Conservation (phyloP, 1,140 invertebrate species). For the Danaus plexippus region DNA sequence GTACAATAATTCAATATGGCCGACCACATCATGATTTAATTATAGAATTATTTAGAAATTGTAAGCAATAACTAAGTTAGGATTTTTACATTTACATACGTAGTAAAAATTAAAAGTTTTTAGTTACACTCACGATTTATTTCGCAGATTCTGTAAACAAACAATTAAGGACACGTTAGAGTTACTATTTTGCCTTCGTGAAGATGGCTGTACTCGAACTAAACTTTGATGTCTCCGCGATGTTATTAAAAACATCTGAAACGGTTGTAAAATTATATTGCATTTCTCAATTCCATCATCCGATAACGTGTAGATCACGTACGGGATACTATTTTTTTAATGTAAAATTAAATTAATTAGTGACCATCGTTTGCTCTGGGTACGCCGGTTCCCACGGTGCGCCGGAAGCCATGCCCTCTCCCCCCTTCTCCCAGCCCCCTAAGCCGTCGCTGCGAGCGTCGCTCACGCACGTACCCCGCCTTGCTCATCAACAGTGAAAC, state of each 20-base stretch:
- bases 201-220: neutral
- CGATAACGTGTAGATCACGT: neutral
- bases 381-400: slow-evolving; percentile 65
- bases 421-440: slow-evolving; percentile 31
- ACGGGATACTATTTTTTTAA: slow-evolving; percentile 37
- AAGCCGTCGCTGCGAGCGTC: slow-evolving; percentile 41
- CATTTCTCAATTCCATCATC: no score
- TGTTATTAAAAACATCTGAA: no score
- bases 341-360: slow-evolving; percentile 65
- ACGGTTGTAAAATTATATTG: no score
- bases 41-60: no score
- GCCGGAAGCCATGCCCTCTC: slow-evolving; percentile 49
- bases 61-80: no score
- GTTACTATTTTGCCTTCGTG: no score
- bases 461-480: slow-evolving; percentile 48
- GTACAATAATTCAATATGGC: neutral
- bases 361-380: slow-evolving; percentile 57
- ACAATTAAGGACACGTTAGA: no score
- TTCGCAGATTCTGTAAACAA: no score
- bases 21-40: neutral
- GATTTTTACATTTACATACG: no score
- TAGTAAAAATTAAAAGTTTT: no score
- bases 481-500: slow-evolving; percentile 32
- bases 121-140: no score
- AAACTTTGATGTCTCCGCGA: no score